Evolutionary conservation across 2,113 vertebrate genomes (phyloP).

Genomic region (Illadopsis cleaveri): DNA sequence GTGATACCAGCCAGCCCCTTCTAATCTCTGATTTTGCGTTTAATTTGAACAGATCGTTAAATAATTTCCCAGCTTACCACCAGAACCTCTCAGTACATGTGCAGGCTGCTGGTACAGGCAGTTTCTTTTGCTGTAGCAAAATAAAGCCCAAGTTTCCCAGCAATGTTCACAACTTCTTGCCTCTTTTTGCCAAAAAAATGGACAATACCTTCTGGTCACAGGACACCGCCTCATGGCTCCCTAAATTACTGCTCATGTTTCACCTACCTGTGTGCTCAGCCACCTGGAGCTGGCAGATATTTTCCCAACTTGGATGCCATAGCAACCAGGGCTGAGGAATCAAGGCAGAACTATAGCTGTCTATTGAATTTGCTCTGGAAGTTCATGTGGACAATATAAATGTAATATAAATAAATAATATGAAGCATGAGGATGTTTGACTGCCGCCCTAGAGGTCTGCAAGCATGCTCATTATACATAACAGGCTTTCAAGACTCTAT

Average conservation of each 20-base stretch:
- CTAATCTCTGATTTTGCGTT: not conserved
- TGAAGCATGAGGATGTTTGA: not conserved
- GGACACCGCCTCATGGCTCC: not conserved
- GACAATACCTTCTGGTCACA: not conserved
- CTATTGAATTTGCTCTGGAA: not conserved
- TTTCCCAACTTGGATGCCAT: constrained; percentile 52
- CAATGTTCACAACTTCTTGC: not conserved
- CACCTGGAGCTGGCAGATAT: constrained; percentile 63
- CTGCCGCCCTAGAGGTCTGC: not conserved
- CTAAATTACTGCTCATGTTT: constrained; percentile 3
- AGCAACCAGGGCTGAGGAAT: constrained; percentile 51
- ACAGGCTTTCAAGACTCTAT: not conserved
- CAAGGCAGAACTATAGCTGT: constrained; percentile 3
- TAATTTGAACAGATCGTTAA: not conserved
- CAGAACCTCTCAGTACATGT: not conserved
- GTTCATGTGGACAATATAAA: not conserved
- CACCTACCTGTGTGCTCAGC: not conserved
- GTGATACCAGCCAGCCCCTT: not conserved
- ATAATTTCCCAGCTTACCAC: not conserved
- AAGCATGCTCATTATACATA: not conserved
- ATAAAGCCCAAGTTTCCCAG: not conserved
- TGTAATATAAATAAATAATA: constrained; percentile 15
- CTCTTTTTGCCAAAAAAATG: not conserved
- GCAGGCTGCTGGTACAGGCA: not conserved
- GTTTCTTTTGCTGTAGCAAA: not conserved